Evolutionary conservation across 2,797 vertebrate genomes (phyloP).

Genomic region (Melanogrammus aeglefinus): DNA sequence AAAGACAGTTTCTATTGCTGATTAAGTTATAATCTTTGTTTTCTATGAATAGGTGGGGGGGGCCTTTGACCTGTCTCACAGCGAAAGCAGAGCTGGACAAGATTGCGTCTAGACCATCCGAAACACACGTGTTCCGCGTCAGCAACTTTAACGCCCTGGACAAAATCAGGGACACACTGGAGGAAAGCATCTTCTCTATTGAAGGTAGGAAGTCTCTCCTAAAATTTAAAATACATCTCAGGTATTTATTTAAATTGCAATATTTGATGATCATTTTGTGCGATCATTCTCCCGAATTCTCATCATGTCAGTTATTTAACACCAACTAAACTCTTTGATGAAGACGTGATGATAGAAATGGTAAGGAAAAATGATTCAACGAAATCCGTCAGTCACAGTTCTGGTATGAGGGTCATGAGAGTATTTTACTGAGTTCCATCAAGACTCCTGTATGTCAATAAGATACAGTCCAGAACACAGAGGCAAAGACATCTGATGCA

Average conservation of each 20-base stretch:
- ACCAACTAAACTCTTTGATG: not conserved
- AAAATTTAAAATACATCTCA: not conserved
- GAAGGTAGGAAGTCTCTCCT: slow-evolving; percentile 58
- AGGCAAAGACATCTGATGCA: not conserved
- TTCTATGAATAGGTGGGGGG: slow-evolving; percentile 49
- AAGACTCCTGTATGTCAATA: not conserved
- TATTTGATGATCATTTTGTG: not conserved
- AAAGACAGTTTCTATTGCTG: not conserved
- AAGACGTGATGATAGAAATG: not conserved
- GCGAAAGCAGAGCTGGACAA: slow-evolving; percentile 42
- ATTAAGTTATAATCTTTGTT: not conserved
- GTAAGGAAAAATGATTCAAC: not conserved
- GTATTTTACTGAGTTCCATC: not conserved
- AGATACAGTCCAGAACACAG: not conserved
- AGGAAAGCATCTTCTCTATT: slow-evolving; percentile 69
- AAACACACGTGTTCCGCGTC: slow-evolving; percentile 51
- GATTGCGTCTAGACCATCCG: slow-evolving; percentile 52
- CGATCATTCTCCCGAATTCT: not conserved
- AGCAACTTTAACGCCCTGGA: slow-evolving; percentile 53
- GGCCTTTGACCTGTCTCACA: fast-evolving
- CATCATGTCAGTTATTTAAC: not conserved
- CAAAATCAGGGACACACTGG: slow-evolving; percentile 48
- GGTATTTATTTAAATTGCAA: not conserved
- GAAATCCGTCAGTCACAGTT: not conserved
- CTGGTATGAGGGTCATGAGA: not conserved